Conservation (phyloP, 2,888 invertebrate species). For the Syrista parreyssii region DNA sequence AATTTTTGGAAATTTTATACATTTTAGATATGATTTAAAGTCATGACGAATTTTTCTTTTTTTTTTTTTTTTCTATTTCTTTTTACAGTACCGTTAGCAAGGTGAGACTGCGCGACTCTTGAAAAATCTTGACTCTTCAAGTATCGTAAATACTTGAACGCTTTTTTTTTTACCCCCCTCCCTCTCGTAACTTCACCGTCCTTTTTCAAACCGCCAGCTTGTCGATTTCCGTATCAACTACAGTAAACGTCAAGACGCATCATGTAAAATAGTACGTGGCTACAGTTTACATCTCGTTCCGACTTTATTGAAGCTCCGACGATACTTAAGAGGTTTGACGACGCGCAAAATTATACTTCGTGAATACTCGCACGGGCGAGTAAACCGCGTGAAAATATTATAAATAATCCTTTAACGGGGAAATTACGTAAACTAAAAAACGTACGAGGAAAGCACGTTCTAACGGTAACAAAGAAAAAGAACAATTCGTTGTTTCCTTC, state of each 20-base stretch:
- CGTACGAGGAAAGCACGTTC: neutral
- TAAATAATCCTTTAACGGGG: neutral
- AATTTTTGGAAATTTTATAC: neutral
- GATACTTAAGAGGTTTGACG: neutral
- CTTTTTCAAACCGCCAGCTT: neutral
- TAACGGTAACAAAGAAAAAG: neutral
- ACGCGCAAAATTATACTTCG: slow-evolving; percentile 2
- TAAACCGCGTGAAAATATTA: neutral
- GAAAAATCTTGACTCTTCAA: neutral
- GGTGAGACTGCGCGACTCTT: neutral
- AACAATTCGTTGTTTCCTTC: neutral
- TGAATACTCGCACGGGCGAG: neutral
- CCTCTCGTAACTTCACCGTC: neutral
- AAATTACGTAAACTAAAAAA: neutral
- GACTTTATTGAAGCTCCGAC: slow-evolving; percentile 1
- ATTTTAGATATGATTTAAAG: no score
- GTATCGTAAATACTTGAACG: neutral
- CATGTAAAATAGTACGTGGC: neutral
- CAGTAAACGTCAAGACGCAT: neutral
- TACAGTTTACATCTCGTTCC: neutral
- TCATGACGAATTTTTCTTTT: no score
- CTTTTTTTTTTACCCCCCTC: neutral
- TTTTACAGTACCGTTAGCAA: neutral
- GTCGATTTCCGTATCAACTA: neutral
- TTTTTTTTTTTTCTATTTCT: neutral